A percentile compares a stretch with the other conserved stretches of the same genome.
phyloP scores from a whole-genome alignment of 2,113 vertebrate species.

The Erinaceus europaeus region DNA sequence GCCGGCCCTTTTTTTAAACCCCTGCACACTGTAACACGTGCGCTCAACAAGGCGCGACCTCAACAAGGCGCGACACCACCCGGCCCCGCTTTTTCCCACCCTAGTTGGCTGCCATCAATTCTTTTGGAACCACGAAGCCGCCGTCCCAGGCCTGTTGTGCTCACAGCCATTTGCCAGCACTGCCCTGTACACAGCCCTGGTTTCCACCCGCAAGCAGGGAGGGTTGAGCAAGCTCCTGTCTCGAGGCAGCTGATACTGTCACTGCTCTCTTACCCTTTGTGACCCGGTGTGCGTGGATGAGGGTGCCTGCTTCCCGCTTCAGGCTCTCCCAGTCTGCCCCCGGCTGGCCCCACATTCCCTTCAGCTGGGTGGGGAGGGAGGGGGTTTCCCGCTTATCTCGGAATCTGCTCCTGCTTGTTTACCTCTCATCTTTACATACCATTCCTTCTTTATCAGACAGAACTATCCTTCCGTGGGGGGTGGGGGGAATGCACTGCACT shows the following conservation, averaged over 20 bases:
- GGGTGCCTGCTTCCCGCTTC: not conserved
- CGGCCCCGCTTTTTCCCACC: not conserved
- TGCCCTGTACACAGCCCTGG: too few species aligned
- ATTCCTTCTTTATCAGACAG: not conserved
- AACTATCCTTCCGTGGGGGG: not conserved
- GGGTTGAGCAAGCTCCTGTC: not conserved
- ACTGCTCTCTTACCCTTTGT: not conserved
- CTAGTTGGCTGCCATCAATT: not conserved
- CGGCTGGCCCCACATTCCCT: not conserved
- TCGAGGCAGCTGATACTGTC: not conserved
- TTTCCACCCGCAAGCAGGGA: too few species aligned
- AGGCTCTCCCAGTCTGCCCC: not conserved
- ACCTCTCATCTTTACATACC: not conserved
- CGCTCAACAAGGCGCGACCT: too few species aligned
- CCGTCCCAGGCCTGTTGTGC: too few species aligned
- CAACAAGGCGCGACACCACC: too few species aligned
- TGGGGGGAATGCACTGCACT: not conserved
- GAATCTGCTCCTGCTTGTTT: not conserved
- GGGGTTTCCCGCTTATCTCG: not conserved
- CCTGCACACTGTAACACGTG: too few species aligned
- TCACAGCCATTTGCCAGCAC: too few species aligned
- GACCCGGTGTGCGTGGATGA: not conserved
- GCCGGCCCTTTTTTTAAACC: too few species aligned
- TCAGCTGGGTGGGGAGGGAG: not conserved
- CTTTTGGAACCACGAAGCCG: not conserved